Evolutionary conservation across 2,888 invertebrate species (phyloP).

Genomic region (Mactromeris polynyma): DNA sequence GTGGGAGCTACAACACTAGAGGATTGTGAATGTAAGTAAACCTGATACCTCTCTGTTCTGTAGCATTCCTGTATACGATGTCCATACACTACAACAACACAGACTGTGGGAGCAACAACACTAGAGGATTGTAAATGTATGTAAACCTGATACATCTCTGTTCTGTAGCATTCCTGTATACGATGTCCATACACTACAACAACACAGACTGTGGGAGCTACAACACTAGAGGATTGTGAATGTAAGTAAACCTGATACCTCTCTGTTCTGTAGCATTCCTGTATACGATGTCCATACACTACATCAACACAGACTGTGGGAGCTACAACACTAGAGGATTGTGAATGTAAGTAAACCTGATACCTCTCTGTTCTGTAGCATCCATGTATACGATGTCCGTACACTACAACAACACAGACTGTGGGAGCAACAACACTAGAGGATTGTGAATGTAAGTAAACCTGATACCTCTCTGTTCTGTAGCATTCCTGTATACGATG

Average conservation of each 20-base stretch:
- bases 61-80: slow-evolving; percentile 52
- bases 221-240: slow-evolving; percentile 4
- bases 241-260: too few species aligned
- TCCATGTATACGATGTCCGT: slow-evolving; percentile 55
- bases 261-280: too few species aligned
- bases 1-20: slow-evolving; percentile 1
- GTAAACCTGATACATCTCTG: too few species aligned
- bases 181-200: slow-evolving; percentile 44
- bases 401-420: slow-evolving; percentile 39
- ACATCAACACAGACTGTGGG: slow-evolving; percentile 44
- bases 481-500: slow-evolving; percentile 58
- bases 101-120: slow-evolving; percentile 9
- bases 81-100: slow-evolving; percentile 44
- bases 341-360: slow-evolving; percentile 21
- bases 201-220: slow-evolving; percentile 42
- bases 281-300: slow-evolving; percentile 48
- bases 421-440: background rate
- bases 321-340: background rate
- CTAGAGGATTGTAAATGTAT: slow-evolving; percentile 22
- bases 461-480: too few species aligned
- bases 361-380: too few species aligned
- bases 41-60: too few species aligned
- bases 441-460: slow-evolving; percentile 22
- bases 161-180: slow-evolving; percentile 42
- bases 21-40: slow-evolving; percentile 19